These are phyloP conservation scores for Pogonocichla stellata DNA, from an alignment of 2,113 vertebrate genomes.

Conservation along the genomic window DNA sequence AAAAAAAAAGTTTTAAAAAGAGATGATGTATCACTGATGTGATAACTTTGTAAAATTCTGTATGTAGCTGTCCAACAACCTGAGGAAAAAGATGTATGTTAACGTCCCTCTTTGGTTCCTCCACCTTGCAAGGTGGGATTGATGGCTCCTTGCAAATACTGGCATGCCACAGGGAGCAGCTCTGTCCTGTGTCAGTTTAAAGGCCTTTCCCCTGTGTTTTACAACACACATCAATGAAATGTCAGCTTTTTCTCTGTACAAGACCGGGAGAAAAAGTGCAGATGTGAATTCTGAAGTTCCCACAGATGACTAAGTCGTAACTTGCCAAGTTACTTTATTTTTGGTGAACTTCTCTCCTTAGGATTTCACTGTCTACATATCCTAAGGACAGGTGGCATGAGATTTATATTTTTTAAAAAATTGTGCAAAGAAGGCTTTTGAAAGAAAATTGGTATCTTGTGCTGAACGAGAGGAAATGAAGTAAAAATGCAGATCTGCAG, in stretches of 20 bases:
- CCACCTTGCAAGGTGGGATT: no score
- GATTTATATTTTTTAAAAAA: neutral
- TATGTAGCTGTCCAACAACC: neutral
- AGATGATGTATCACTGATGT: neutral
- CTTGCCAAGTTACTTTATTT: neutral
- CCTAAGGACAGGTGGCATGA: neutral
- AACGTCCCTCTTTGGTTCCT: neutral
- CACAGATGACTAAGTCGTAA: neutral
- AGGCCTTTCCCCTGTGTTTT: neutral
- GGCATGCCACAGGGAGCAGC: neutral
- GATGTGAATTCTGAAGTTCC: neutral
- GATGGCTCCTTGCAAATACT: neutral
- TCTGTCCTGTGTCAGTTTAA: neutral
- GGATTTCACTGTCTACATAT: neutral
- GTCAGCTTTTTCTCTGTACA: neutral
- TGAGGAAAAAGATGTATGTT: neutral
- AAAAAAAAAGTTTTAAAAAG: neutral
- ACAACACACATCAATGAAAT: neutral
- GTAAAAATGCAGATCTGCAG: neutral
- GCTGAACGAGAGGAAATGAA: neutral
- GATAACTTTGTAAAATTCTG: neutral
- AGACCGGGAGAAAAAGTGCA: neutral
- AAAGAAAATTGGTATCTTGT: neutral
- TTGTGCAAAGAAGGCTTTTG: neutral
- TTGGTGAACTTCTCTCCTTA: neutral